These are phyloP conservation scores for Neoarius graeffei DNA, from an alignment of 2,113 vertebrate genomes.

Conservation along the genomic window DNA sequence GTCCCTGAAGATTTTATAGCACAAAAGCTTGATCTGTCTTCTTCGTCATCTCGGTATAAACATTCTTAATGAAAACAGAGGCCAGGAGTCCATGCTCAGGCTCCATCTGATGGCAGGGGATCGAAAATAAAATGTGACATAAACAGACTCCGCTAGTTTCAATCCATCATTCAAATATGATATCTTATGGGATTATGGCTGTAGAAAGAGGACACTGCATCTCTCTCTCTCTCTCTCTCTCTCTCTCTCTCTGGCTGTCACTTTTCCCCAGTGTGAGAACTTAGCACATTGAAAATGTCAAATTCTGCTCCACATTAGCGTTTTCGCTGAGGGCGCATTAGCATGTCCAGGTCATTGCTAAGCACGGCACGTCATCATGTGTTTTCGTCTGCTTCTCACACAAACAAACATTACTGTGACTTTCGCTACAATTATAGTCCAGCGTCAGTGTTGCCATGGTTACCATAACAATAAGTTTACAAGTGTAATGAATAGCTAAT, in stretches of 20 bases:
- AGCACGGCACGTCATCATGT: background rate
- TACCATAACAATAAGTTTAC: background rate
- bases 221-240: constrained; percentile 6
- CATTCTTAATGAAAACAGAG: background rate
- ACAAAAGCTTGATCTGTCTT: background rate
- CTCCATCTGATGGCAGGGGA: background rate
- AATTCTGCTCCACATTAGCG: constrained; percentile 22
- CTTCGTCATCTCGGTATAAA: background rate
- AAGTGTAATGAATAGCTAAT: background rate
- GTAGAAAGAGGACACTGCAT: constrained; percentile 12
- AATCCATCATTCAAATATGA: background rate
- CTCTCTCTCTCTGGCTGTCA: background rate
- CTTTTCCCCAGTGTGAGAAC: constrained; percentile 26
- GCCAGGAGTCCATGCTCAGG: background rate
- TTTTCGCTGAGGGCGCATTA: constrained; percentile 40
- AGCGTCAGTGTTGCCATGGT: background rate
- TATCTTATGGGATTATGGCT: background rate
- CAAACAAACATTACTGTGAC: background rate
- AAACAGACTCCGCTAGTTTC: background rate
- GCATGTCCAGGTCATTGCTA: constrained; percentile 41
- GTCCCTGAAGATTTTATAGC: background rate
- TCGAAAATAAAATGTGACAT: background rate
- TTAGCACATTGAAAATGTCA: constrained; percentile 58
- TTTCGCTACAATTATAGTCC: background rate
- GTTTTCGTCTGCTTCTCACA: background rate